These are phyloP conservation scores for Mandrillus leucophaeus DNA, from an alignment of 2,113 vertebrate genomes.

Conservation along the genomic window DNA sequence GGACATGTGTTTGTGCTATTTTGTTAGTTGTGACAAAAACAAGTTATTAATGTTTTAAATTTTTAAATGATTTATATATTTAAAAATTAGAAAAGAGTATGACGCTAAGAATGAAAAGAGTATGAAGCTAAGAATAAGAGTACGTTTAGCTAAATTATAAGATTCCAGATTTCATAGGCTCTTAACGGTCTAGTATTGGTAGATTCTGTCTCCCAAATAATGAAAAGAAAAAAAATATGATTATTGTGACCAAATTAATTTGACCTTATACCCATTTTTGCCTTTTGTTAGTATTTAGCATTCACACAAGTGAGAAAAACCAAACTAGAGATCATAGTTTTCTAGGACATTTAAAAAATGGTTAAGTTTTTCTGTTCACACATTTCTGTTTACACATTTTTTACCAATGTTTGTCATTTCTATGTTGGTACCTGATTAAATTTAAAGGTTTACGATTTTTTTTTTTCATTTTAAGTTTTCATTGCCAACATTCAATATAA, in stretches of 20 bases:
- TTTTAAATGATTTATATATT: slow-evolving; percentile 20
- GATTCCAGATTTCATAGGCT: background rate
- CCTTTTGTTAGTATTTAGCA: background rate
- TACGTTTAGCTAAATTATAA: background rate
- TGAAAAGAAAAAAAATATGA: background rate
- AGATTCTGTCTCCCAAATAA: background rate
- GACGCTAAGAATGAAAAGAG: background rate
- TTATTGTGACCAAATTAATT: slow-evolving; percentile 44
- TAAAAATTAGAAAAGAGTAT: background rate
- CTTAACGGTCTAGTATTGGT: slow-evolving; percentile 7
- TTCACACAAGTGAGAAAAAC: background rate
- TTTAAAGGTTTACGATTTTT: background rate
- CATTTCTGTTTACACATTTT: background rate
- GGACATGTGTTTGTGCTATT: slow-evolving; percentile 3
- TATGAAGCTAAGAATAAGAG: background rate
- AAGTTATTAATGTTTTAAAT: slow-evolving; percentile 18
- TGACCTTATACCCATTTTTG: background rate
- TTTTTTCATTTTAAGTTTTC: no score
- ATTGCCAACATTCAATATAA: no score
- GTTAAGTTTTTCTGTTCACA: background rate
- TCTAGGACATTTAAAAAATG: background rate
- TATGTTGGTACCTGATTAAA: background rate
- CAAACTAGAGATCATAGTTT: background rate
- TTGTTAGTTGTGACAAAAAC: slow-evolving; percentile 43
- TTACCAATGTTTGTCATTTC: background rate